These are phyloP conservation scores for Lasioglossum lativentre DNA, from an alignment of 2,888 invertebrate genomes.

Conservation along the genomic window DNA sequence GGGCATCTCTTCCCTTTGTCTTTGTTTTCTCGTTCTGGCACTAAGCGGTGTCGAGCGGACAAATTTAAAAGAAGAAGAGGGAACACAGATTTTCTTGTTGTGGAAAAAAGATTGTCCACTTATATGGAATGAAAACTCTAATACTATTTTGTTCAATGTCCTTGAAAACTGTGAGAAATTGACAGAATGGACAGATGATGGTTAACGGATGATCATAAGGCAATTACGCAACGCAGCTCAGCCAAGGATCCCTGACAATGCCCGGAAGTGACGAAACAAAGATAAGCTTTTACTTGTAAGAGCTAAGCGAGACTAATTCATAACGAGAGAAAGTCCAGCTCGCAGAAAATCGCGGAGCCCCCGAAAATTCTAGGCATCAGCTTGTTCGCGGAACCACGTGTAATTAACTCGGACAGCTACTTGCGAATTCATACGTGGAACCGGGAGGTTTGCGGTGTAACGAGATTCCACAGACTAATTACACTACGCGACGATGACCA, in stretches of 20 bases:
- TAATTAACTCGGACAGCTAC: slow-evolving; percentile 65
- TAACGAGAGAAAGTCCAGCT: not conserved
- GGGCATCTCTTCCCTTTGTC: too few relatives aligned
- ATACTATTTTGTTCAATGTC: too few relatives aligned
- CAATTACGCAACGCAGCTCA: not conserved
- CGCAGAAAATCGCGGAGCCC: slow-evolving; percentile 17
- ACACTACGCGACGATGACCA: slow-evolving; percentile 40
- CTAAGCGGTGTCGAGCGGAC: too few relatives aligned
- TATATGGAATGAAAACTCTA: too few relatives aligned
- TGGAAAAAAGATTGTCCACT: too few relatives aligned
- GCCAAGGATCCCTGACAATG: not conserved
- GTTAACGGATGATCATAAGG: not conserved
- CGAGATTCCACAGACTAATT: slow-evolving; percentile 66
- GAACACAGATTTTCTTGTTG: too few relatives aligned
- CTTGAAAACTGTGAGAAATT: too few relatives aligned
- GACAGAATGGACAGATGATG: not conserved
- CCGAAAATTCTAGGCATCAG: slow-evolving; percentile 57
- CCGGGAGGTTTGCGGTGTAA: slow-evolving; percentile 53
- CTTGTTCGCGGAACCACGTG: slow-evolving; percentile 50
- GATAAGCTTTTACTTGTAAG: not conserved
- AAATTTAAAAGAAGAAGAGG: too few relatives aligned
- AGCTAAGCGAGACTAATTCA: not conserved
- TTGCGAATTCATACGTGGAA: slow-evolving; percentile 63
- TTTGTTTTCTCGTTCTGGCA: too few relatives aligned
- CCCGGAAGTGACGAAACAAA: not conserved